These are phyloP conservation scores for Sebastes nivosus DNA, from an alignment of 2,797 vertebrate genomes.

Conservation along the genomic window DNA sequence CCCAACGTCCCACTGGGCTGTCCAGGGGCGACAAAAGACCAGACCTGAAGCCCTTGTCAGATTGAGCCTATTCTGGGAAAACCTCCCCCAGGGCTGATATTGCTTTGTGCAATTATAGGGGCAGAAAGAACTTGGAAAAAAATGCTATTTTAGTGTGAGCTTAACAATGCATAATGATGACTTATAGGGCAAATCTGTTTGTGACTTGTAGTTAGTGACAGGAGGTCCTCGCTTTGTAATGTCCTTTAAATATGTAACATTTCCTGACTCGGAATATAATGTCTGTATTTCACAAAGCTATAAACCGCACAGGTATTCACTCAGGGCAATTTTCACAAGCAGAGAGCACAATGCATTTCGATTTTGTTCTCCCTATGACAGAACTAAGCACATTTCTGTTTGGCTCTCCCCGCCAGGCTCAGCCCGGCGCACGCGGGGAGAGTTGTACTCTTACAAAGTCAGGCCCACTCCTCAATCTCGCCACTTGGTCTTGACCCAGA, in stretches of 20 bases:
- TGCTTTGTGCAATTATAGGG: constrained; percentile 29
- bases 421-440: constrained; percentile 38
- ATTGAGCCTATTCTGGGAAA: constrained; percentile 42
- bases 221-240: background rate
- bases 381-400: constrained; percentile 56
- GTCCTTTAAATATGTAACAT: constrained; percentile 40
- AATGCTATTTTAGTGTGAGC: background rate
- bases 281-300: constrained; percentile 24
- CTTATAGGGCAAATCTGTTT: background rate
- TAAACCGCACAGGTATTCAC: constrained; percentile 38
- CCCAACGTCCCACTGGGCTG: constrained; percentile 70
- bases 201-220: background rate
- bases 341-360: constrained; percentile 57
- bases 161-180: background rate
- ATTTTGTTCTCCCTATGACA: constrained; percentile 65
- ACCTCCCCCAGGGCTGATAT: constrained; percentile 22
- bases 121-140: background rate
- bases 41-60: constrained; percentile 61
- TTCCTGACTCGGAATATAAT: constrained; percentile 34
- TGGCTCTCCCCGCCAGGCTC: constrained; percentile 46
- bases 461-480: constrained; percentile 64
- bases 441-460: constrained; percentile 59
- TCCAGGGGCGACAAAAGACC: constrained; percentile 72
- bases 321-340: constrained; percentile 60
- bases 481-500: constrained; percentile 75